phyloP scores from a whole-genome alignment of 2,113 vertebrate genomes.

The Nothobranchius kuhntae region DNA sequence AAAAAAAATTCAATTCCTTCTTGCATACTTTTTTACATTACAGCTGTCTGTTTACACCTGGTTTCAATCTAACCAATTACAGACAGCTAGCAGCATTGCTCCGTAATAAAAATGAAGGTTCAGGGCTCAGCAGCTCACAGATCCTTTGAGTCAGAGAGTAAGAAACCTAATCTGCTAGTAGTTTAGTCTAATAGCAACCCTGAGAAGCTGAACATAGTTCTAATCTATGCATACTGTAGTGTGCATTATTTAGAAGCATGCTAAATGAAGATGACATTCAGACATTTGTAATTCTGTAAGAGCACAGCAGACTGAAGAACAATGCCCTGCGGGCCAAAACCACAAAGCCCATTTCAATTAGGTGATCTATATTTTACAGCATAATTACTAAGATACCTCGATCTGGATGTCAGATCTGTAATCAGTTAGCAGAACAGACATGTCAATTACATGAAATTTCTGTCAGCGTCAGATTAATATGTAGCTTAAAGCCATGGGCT shows the following conservation, averaged over 20 bases:
- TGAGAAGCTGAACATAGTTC: constrained; percentile 18
- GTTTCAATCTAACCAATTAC: too few species aligned
- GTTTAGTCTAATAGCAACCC: background rate
- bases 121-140: constrained; percentile 1
- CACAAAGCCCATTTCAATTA: constrained; percentile 46
- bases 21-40: too few species aligned
- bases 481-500: too few species aligned
- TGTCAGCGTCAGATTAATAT: background rate
- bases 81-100: constrained; percentile 44
- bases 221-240: constrained; percentile 53
- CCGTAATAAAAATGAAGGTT: constrained; percentile 16
- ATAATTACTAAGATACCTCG: constrained; percentile 34
- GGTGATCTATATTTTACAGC: constrained; percentile 56
- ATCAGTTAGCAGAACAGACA: constrained; percentile 49
- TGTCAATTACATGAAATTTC: constrained; percentile 44
- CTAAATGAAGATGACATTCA: constrained; percentile 60
- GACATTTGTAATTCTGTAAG: constrained; percentile 52
- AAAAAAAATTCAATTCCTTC: too few species aligned
- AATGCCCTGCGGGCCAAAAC: constrained; percentile 50
- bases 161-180: background rate
- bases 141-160: background rate
- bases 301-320: constrained; percentile 44
- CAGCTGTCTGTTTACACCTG: too few species aligned
- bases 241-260: constrained; percentile 41
- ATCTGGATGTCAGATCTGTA: constrained; percentile 33